Evolutionary conservation across 92 coral and sea anemone species (phyloP).

Genomic region (Zoanthus sansibaricus): DNA sequence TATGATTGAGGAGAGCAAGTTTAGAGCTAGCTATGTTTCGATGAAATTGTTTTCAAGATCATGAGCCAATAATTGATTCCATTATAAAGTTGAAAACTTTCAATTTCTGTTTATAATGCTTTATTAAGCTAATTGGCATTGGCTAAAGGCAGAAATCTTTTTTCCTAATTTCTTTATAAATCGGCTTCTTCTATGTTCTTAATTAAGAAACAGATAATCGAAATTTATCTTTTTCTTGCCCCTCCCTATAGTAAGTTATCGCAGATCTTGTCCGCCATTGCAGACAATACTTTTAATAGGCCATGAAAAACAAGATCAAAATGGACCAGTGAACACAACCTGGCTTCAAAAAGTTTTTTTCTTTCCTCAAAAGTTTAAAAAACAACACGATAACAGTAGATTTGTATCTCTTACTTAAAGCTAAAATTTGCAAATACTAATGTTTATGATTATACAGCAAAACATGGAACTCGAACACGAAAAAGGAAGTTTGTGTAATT

Average conservation of each 20-base stretch:
- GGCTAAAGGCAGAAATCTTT: not conserved
- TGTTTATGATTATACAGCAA: not conserved
- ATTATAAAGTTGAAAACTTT: conserved; percentile 1
- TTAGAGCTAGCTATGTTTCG: not conserved
- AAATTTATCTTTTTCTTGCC: not conserved
- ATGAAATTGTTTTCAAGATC: not conserved
- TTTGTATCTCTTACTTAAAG: not conserved
- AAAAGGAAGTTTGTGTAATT: not conserved
- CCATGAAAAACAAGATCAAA: not conserved
- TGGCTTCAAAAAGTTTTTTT: conserved; percentile 1
- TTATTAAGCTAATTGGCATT: conserved; percentile 40
- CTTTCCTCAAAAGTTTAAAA: not conserved
- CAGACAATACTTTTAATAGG: conserved; percentile 12
- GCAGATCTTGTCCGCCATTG: conserved; percentile 40
- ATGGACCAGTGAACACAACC: conserved; percentile 37
- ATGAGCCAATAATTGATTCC: conserved; percentile 17
- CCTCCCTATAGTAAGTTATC: conserved; percentile 19
- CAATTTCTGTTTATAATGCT: conserved; percentile 40
- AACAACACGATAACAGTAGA: not conserved
- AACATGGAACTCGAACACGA: too few species aligned
- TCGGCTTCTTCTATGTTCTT: conserved; percentile 14
- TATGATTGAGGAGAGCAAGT: not conserved
- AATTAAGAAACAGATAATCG: conserved; percentile 15
- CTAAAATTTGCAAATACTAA: too few species aligned
- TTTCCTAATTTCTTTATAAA: not conserved